phyloP scores from a whole-genome alignment of 2,113 vertebrate genomes.

The Daphoenositta chrysoptera region DNA sequence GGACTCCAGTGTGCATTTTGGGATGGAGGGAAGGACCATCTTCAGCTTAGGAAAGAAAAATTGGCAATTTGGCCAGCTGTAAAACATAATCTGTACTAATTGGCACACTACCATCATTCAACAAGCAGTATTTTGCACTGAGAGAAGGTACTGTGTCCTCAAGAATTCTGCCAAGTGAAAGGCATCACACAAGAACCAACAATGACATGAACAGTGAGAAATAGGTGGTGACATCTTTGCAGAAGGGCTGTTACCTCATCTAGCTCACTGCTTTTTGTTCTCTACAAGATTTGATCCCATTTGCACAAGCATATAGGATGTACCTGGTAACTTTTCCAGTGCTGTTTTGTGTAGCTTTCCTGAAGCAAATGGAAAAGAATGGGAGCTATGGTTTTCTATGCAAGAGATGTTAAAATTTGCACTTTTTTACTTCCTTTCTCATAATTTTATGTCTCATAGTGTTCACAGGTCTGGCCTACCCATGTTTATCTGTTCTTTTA shows the following conservation, averaged over 20 bases:
- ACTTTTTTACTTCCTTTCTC: not conserved
- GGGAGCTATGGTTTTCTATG: not conserved
- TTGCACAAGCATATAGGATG: not conserved
- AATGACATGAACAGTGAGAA: not conserved
- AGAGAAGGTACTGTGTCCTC: not conserved
- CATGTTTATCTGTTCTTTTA: not conserved
- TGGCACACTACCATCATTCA: not conserved
- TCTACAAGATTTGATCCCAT: not conserved
- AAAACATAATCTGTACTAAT: not conserved
- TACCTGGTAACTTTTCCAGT: not conserved
- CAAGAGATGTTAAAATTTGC: not conserved
- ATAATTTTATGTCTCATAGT: not conserved
- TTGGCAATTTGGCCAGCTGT: not conserved
- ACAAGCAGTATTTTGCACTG: not conserved
- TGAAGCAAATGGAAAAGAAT: not conserved
- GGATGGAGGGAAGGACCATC: not conserved
- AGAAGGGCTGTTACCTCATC: not conserved
- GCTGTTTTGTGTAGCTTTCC: not conserved
- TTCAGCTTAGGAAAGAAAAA: not conserved
- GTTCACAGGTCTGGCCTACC: not conserved
- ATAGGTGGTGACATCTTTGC: not conserved
- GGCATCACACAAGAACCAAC: not conserved
- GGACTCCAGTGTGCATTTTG: not conserved
- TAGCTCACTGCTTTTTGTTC: not conserved
- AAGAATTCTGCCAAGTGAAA: not conserved